Base-by-base conservation (phyloP, 2,888 invertebrate species). In the Phymatocera aterrima region DNA sequence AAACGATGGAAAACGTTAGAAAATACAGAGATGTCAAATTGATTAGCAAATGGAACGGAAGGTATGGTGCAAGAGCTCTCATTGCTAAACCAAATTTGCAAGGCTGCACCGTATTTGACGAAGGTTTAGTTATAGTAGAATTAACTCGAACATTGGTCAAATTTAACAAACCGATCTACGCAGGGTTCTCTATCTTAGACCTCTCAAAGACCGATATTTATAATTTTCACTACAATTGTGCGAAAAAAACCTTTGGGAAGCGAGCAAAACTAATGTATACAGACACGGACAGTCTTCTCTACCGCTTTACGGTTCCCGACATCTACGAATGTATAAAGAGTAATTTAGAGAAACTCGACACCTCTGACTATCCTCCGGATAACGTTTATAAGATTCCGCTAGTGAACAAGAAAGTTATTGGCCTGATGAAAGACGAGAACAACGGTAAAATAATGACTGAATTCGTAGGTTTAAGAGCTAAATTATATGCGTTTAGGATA, bases 301-400 rank as follows among this genome's bases (percentile, higher is more conserved):
- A 87, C 48, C 77, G 86, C n/a, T 84, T 91, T 6, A 79, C 81
- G 21, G 88, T 86, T 12, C 81, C 85, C 3, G 87, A 91, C 82
- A 77, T 91, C 48, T 91, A 91, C 83, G 80, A 80, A 5, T 72
- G 46, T 43, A 82, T 82, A 24, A 83, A n/a, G 78, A 4, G 72
- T 21, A 80, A 88, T 81, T 60, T 86, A 10, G 51, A 82, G 68
- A 83, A 81, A 77, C 90, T 89, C 81, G 89, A 90, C 82, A 87
- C 86, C 43, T 86, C 86, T 12, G 80, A 82, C 68, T 81, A 77
- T 48, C 64, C 77, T 1, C 1, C n/a, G 0, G 57, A 82, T 54
- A 88, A 88, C 82, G 10, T 74, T 8, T 85, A 84, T 75, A 70
- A 79, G 8, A 84, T 87, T 28, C 83, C 83, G 1, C 77, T 75